Evolutionary conservation across 2,888 invertebrate genomes (phyloP).

Genomic region (Drosophila prostipennis): DNA sequence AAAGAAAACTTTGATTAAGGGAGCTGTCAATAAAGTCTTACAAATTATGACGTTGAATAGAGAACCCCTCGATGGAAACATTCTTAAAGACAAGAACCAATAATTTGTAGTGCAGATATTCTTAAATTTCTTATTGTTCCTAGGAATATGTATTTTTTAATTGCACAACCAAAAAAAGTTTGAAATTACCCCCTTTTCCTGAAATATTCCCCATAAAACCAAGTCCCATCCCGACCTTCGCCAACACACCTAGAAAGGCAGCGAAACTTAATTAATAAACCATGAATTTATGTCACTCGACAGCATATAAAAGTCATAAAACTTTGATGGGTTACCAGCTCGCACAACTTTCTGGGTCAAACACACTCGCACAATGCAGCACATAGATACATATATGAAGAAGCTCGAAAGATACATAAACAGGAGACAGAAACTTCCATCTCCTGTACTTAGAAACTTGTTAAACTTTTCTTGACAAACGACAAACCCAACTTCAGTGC

Average conservation of each 20-base stretch:
- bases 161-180: too few species aligned
- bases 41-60: too few species aligned
- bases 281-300: slow-evolving; percentile 55
- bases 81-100: too few species aligned
- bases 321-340: slow-evolving; percentile 46
- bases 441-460: slow-evolving; percentile 29
- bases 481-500: slow-evolving; percentile 20
- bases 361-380: slow-evolving; percentile 1
- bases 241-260: slow-evolving; percentile 13
- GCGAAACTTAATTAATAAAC: slow-evolving; percentile 63
- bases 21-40: not conserved
- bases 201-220: slow-evolving; percentile 14
- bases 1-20: not conserved
- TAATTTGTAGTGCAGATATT: too few species aligned
- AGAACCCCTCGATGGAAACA: too few species aligned
- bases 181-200: not conserved
- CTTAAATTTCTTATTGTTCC: too few species aligned
- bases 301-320: slow-evolving; percentile 37
- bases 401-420: not conserved
- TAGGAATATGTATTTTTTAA: too few species aligned
- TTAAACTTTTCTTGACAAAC: slow-evolving; percentile 36
- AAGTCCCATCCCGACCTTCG: slow-evolving; percentile 9
- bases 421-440: slow-evolving; percentile 5
- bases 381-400: slow-evolving; percentile 3
- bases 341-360: slow-evolving; percentile 37